Evolutionary conservation across 2,888 invertebrate species (phyloP).

Genomic region (Thecophora atra): DNA sequence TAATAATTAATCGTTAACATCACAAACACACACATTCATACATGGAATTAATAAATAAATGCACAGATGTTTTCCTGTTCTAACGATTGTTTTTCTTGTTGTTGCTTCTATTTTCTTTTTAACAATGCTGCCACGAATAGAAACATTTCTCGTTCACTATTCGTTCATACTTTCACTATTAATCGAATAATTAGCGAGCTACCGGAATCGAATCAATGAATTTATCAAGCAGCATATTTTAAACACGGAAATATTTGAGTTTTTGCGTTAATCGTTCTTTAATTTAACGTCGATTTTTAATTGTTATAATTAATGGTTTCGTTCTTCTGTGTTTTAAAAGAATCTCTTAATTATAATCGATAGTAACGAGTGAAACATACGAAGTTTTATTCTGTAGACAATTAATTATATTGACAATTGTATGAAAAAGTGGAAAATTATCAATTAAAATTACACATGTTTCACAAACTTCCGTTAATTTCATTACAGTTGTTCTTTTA

Average conservation of each 20-base stretch:
- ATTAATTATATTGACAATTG: too few species aligned
- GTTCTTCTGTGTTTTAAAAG: too few species aligned
- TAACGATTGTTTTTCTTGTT: neutral
- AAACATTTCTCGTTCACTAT: neutral
- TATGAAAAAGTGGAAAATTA: too few species aligned
- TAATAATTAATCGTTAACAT: conserved; percentile 20
- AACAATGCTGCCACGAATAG: neutral
- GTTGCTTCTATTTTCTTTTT: neutral
- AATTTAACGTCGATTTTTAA: neutral
- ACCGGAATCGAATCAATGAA: neutral
- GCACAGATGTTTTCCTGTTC: neutral
- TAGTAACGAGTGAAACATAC: too few species aligned
- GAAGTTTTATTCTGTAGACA: too few species aligned
- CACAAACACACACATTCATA: too few species aligned
- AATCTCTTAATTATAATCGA: too few species aligned
- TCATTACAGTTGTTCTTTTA: too few species aligned
- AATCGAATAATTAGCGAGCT: neutral
- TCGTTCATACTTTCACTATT: neutral
- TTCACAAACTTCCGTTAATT: too few species aligned
- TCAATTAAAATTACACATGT: too few species aligned
- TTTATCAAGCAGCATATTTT: neutral
- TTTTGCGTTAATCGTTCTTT: neutral
- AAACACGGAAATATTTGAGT: neutral
- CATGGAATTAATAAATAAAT: too few species aligned
- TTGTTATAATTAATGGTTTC: too few species aligned